Conservation (phyloP, 2,113 vertebrate species). For the Oplegnathus fasciatus region DNA sequence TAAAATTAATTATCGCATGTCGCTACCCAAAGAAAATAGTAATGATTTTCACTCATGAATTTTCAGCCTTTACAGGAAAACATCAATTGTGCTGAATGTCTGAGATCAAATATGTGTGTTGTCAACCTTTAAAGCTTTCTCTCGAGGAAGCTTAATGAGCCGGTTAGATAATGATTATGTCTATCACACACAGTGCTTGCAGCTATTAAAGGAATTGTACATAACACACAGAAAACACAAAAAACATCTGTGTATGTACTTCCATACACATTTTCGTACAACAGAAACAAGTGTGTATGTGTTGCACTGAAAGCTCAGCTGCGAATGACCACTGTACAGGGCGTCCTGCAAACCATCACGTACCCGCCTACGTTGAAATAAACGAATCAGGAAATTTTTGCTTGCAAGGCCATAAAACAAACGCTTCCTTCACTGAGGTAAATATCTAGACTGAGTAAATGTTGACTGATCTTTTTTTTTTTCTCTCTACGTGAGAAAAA, state of each 20-base stretch:
- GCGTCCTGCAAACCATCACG: neutral
- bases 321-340: neutral
- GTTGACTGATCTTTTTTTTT: conserved; percentile 1
- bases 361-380: neutral
- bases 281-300: no score
- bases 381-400: neutral
- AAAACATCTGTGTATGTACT: neutral
- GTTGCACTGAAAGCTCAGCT: neutral
- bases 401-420: neutral
- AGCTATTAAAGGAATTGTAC: conserved; percentile 1
- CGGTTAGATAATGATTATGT: conserved; percentile 26
- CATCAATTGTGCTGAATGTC: neutral
- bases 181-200: neutral
- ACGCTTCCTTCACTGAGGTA: neutral
- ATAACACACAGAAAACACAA: neutral
- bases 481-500: neutral
- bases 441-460: neutral
- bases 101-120: conserved; percentile 13
- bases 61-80: neutral
- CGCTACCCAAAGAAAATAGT: neutral
- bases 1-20: neutral
- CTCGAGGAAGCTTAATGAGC: conserved; percentile 22
- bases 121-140: conserved; percentile 7
- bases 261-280: neutral
- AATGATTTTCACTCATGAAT: neutral